Conservation (phyloP, 2,113 vertebrate species). For the Arenaria interpres region DNA sequence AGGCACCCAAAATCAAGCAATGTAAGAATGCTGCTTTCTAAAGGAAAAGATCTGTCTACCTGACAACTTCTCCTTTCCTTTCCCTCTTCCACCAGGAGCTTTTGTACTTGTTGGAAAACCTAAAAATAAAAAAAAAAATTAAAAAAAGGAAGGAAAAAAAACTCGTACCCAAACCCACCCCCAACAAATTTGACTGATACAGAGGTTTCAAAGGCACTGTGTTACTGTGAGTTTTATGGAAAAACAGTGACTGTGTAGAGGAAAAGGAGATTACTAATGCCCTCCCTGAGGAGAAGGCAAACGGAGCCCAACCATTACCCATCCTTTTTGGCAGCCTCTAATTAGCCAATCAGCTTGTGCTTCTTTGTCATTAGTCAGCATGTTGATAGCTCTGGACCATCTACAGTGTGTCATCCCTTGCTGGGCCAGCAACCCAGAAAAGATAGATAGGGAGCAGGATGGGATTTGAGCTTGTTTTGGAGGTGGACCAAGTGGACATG, state of each 20-base stretch:
- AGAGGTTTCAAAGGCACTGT: not conserved
- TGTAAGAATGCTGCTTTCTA: not conserved
- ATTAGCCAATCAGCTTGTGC: not conserved
- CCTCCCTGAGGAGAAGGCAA: constrained; percentile 45
- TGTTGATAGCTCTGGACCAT: not conserved
- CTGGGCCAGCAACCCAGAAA: not conserved
- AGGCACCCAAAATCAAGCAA: constrained; percentile 11
- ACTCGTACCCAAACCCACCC: not conserved
- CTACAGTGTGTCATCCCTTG: not conserved
- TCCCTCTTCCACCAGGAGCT: not conserved
- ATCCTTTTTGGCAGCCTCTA: constrained; percentile 37
- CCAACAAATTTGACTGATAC: not conserved
- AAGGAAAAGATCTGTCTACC: not conserved
- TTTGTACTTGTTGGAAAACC: not conserved
- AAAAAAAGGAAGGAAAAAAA: too few species aligned
- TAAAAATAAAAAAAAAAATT: too few species aligned
- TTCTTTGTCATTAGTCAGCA: not conserved
- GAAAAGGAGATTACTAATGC: constrained; percentile 42
- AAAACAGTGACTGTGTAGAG: constrained; percentile 33
- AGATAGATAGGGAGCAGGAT: not conserved
- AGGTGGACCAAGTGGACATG: not conserved
- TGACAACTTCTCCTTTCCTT: not conserved
- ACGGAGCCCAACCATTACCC: constrained; percentile 46
- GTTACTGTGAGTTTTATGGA: constrained; percentile 13
- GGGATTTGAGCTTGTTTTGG: not conserved